phyloP scores from a whole-genome alignment of 2,888 invertebrate species.

The Furcula furcula region DNA sequence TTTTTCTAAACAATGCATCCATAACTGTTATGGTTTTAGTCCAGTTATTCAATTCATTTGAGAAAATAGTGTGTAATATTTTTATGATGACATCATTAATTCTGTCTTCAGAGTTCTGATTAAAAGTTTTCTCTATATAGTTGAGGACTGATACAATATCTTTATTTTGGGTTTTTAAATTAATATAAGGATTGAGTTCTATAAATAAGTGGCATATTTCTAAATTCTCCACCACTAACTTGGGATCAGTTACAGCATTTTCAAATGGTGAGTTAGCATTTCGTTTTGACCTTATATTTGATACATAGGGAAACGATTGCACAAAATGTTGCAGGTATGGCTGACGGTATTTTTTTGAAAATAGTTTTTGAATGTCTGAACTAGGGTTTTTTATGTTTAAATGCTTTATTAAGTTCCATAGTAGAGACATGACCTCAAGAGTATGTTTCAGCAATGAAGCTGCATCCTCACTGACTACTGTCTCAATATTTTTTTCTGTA shows the following conservation, averaged over 20 bases:
- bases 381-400: conserved; percentile 53
- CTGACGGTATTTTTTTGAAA: conserved; percentile 76
- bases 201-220: conserved; percentile 73
- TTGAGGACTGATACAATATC: conserved; percentile 63
- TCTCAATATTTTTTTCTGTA: conserved; percentile 61
- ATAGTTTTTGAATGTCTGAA: conserved; percentile 68
- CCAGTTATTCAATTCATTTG: conserved; percentile 59
- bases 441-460: conserved; percentile 83
- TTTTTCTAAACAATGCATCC: conserved; percentile 59
- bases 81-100: conserved; percentile 50
- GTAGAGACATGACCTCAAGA: conserved; percentile 82
- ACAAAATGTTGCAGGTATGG: conserved; percentile 81
- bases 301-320: conserved; percentile 81
- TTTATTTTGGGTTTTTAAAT: conserved; percentile 53
- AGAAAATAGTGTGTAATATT: conserved; percentile 59
- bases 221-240: conserved; percentile 59
- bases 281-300: conserved; percentile 58
- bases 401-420: conserved; percentile 74
- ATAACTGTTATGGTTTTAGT: conserved; percentile 52
- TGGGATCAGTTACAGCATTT: conserved; percentile 58
- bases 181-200: conserved; percentile 63
- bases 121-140: conserved; percentile 76
- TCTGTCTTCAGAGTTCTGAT: conserved; percentile 42
- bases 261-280: conserved; percentile 40
- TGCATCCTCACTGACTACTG: conserved; percentile 83